Evolutionary conservation across 2,113 vertebrate species (phyloP), one percentile per base, ranked within the genome.

Genomic region (Chaetodon trifascialis): DNA sequence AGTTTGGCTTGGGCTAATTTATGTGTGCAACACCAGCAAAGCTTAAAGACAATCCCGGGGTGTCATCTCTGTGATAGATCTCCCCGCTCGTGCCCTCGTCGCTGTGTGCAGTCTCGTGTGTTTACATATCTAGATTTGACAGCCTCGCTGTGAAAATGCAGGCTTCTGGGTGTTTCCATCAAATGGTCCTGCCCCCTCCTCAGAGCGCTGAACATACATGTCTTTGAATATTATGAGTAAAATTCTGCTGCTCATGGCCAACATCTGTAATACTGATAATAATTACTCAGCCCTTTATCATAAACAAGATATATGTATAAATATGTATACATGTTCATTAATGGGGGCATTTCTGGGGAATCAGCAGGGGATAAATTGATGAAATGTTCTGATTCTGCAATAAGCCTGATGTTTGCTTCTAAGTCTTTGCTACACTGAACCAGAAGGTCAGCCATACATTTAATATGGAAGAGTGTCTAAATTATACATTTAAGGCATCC

Each of bases 31-130:
- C 55, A 79, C 81, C 83, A 88, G 86, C 67, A 84, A 91, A 94
- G 94, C 92, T 95, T 94, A 94, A 77, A 90, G 92, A 93, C 86
- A 93, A 95, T 93, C 89, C 93, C n/a, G 16, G 51, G 56, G 80
- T 92, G 91, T 94, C 92, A 91, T 91, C 78, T 25, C 38, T 60
- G 77, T 92, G 92, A 95, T 92, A 67, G 84, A 93, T 94, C 72
- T 79, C 84, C 86, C 81, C 49, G 73, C 63, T 69, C 2, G 30
- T 78, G 84, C 76, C 88, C 91, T 88, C 80, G 78, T 90, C 82
- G 62, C 84, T 76, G 84, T 52, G 80, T 88, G 79, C 88, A 87
- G 82, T 83, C 87, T 85, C 65, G 63, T 86, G 84, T 80, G 87
- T 90, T 91, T 90, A 88, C 88, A 85, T 89, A 76, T 87, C 76